phyloP scores from a whole-genome alignment of 2,797 vertebrate genomes.

The Aulostomus chinensis region DNA sequence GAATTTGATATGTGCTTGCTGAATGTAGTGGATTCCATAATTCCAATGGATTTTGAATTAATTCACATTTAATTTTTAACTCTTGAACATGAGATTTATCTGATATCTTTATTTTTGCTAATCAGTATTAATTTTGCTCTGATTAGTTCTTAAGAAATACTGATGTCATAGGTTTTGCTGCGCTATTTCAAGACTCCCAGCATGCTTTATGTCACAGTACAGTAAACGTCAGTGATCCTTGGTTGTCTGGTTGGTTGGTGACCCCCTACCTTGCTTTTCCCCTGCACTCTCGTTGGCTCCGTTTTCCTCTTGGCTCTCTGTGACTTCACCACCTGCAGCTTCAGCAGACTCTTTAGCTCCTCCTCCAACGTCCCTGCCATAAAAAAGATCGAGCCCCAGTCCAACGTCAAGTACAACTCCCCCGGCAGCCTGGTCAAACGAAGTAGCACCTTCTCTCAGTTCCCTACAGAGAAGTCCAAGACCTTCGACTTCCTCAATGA shows the following conservation, averaged over 20 bases:
- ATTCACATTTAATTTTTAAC: too few relatives aligned
- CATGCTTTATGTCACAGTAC: conserved; percentile 53
- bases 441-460: conserved; percentile 92
- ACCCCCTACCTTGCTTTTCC: conserved; percentile 51
- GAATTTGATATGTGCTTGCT: too few relatives aligned
- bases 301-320: conserved; percentile 45
- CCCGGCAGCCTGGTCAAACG: conserved; percentile 80
- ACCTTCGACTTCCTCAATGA: conserved; percentile 85
- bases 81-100: too few relatives aligned
- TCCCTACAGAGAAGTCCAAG: conserved; percentile 92
- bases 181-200: too few relatives aligned
- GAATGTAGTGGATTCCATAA: too few relatives aligned
- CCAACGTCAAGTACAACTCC: conserved; percentile 90
- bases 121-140: too few relatives aligned
- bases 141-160: too few relatives aligned
- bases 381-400: conserved; percentile 83
- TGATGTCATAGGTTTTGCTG: too few relatives aligned
- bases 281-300: conserved; percentile 46
- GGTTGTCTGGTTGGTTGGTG: conserved; percentile 49
- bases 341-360: conserved; percentile 97
- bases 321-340: conserved; percentile 77
- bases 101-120: too few relatives aligned
- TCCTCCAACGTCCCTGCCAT: conserved; percentile 84
- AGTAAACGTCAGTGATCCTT: conserved; percentile 40
- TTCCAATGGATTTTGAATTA: too few relatives aligned